Conservation (phyloP, 2,113 vertebrate genomes). For the Syngnathus typhle region DNA sequence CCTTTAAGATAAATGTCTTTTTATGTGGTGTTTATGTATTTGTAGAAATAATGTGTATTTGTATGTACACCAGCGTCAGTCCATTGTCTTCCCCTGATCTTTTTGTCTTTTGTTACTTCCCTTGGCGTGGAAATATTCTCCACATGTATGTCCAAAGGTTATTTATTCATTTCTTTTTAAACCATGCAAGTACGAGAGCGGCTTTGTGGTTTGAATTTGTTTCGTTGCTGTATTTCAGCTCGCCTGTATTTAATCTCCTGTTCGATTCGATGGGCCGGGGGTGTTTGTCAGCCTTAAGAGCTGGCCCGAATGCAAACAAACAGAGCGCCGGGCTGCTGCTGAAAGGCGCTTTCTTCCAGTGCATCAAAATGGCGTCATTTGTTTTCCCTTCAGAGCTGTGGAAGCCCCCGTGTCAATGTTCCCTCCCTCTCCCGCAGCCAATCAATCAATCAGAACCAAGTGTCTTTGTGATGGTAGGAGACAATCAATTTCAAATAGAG, state of each 20-base stretch:
- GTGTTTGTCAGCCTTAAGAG: conserved; percentile 38
- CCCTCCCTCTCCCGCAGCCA: conserved; percentile 68
- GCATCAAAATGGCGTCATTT: conserved; percentile 55
- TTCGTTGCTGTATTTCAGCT: conserved; percentile 24
- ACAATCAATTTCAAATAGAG: conserved; percentile 79
- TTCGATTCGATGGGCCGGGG: conserved; percentile 19
- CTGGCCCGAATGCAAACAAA: conserved; percentile 22
- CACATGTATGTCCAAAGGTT: not conserved
- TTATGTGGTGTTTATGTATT: conserved; percentile 48
- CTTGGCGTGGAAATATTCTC: conserved; percentile 20
- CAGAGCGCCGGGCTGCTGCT: conserved; percentile 23
- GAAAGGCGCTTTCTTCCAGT: conserved; percentile 29
- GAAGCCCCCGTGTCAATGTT: conserved; percentile 55
- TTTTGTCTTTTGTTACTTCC: conserved; percentile 19
- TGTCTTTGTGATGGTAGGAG: conserved; percentile 82
- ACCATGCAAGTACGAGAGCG: conserved; percentile 25
- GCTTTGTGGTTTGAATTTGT: not conserved
- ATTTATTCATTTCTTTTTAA: conserved; percentile 18
- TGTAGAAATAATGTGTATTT: conserved; percentile 49
- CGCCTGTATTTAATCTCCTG: conserved; percentile 18
- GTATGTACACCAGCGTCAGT: conserved; percentile 39
- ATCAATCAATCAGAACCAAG: conserved; percentile 78
- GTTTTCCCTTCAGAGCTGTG: conserved; percentile 37
- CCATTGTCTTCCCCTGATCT: conserved; percentile 19
- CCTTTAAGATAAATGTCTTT: conserved; percentile 39